Conservation (phyloP, 1,140 invertebrate genomes). For the Nixonia krombeini region DNA sequence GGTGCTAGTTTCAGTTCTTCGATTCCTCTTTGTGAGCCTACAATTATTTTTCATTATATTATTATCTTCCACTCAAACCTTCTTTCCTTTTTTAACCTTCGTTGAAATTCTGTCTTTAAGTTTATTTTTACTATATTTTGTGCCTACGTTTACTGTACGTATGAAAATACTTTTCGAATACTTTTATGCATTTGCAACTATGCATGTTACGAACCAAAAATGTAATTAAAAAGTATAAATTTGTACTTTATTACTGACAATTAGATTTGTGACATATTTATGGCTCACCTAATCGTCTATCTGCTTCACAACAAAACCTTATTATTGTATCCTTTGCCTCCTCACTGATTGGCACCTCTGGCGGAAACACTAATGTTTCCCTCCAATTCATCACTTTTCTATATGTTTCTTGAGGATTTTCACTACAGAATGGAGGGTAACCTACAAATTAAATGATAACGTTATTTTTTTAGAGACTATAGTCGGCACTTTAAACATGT, state of each 20-base stretch:
- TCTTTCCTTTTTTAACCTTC: no score
- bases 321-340: conserved; percentile 89
- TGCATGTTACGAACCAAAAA: no score
- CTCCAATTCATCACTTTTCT: conserved; percentile 99
- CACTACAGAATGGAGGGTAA: conserved; percentile 99
- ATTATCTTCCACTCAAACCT: no score
- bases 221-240: no score
- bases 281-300: conserved; percentile 77
- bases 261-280: background rate
- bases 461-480: background rate
- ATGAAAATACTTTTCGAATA: no score
- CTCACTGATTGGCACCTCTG: conserved; percentile 98
- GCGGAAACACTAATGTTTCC: conserved; percentile 97
- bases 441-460: conserved; percentile 72
- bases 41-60: background rate
- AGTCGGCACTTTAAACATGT: no score
- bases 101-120: no score
- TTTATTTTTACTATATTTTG: no score
- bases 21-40: conserved; percentile 89
- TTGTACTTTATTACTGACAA: no score
- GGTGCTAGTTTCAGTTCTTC: conserved; percentile 89
- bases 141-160: no score
- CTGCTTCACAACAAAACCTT: conserved; percentile 95
- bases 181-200: no score
- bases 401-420: conserved; percentile 99